Conservation (phyloP, 2,888 invertebrate species). For the Stenurella melanura region DNA sequence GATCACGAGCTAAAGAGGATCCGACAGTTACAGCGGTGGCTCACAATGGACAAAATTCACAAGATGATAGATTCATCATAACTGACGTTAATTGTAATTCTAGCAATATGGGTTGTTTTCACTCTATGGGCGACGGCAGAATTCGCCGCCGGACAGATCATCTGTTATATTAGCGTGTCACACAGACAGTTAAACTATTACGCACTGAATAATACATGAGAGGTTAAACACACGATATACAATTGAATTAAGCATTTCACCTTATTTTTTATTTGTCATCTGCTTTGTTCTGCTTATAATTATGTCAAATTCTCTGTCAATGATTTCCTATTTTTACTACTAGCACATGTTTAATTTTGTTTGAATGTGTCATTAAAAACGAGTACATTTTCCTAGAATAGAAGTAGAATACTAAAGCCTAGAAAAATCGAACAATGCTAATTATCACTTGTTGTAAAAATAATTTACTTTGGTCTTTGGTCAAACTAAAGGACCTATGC, state of each 20-base stretch:
- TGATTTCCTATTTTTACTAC: background rate
- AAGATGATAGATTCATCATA: conserved; percentile 69
- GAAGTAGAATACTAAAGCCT: too few relatives aligned
- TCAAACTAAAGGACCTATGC: too few relatives aligned
- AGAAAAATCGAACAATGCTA: too few relatives aligned
- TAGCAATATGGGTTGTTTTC: conserved; percentile 65
- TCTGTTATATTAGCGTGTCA: conserved; percentile 61
- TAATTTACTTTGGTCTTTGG: too few relatives aligned
- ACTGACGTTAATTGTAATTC: conserved; percentile 66
- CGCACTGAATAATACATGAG: conserved; percentile 48
- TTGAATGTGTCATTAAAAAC: too few relatives aligned
- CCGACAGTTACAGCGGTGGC: conserved; percentile 27
- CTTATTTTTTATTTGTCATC: conserved; percentile 31
- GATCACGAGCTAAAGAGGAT: conserved; percentile 31
- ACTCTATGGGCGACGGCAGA: conserved; percentile 53
- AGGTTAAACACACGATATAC: conserved; percentile 42
- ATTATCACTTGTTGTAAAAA: too few relatives aligned
- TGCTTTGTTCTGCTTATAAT: conserved; percentile 17
- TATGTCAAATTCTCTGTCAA: background rate
- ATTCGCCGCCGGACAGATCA: conserved; percentile 64
- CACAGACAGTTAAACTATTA: conserved; percentile 54
- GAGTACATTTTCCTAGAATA: too few relatives aligned
- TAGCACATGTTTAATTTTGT: too few relatives aligned
- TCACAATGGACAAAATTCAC: conserved; percentile 61
- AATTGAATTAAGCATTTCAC: conserved; percentile 36